Conservation (phyloP, 2,888 invertebrate genomes). For the Drosophila kambysellisi region DNA sequence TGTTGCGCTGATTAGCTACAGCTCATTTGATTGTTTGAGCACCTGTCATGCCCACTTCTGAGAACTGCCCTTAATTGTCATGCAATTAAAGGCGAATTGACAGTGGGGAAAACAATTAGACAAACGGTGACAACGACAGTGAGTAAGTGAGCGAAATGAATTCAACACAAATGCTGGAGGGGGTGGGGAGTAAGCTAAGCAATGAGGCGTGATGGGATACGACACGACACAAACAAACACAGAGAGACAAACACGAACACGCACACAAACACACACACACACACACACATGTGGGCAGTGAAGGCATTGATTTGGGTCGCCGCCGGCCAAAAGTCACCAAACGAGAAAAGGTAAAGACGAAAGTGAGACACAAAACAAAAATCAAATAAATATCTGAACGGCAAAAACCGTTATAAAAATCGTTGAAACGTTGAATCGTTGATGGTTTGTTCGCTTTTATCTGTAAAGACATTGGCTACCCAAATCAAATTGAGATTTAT, state of each 20-base stretch:
- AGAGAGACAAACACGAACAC: neutral
- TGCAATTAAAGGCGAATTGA: slow-evolving; percentile 75
- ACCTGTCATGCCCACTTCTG: slow-evolving; percentile 36
- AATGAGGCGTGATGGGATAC: slow-evolving; percentile 60
- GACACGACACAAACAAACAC: slow-evolving; percentile 4
- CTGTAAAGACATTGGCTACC: slow-evolving; percentile 54
- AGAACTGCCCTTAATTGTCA: slow-evolving; percentile 57
- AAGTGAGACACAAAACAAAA: slow-evolving; percentile 55
- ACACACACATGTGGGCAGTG: slow-evolving; percentile 14
- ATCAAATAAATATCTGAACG: slow-evolving; percentile 69
- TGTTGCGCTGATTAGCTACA: slow-evolving; percentile 46
- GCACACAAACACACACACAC: slow-evolving; percentile 8
- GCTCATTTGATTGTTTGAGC: slow-evolving; percentile 41
- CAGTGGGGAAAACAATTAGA: slow-evolving; percentile 76
- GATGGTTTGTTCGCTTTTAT: slow-evolving; percentile 22
- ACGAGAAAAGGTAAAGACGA: slow-evolving; percentile 8
- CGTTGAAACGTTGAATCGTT: slow-evolving; percentile 30
- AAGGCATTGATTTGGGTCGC: slow-evolving; percentile 56
- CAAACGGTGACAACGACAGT: slow-evolving; percentile 33
- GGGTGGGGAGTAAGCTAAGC: slow-evolving; percentile 23
- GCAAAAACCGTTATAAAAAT: slow-evolving; percentile 43
- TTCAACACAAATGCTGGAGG: neutral
- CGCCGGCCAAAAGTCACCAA: slow-evolving; percentile 41
- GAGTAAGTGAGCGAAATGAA: slow-evolving; percentile 3
- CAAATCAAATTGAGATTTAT: slow-evolving; percentile 82